phyloP scores from a whole-genome alignment of 1,140 invertebrate species.

The Apis dorsata region DNA sequence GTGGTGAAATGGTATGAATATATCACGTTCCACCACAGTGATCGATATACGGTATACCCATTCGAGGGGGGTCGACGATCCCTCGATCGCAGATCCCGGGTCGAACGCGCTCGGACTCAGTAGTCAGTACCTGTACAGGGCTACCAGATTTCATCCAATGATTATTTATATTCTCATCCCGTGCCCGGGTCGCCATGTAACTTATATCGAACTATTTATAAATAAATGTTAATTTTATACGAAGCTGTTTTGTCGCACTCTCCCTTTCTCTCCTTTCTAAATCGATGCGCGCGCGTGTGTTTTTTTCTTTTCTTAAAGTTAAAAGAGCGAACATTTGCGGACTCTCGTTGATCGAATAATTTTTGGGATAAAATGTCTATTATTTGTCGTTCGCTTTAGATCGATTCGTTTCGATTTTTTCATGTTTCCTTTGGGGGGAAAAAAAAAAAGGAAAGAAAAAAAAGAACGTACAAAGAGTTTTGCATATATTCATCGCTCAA shows the following conservation, averaged over 20 bases:
- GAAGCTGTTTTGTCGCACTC: background rate
- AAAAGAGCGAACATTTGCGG: too few relatives aligned
- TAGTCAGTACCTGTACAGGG: slow-evolving; percentile 74
- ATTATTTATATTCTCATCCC: slow-evolving; percentile 74
- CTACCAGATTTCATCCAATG: slow-evolving; percentile 74
- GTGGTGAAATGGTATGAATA: too few relatives aligned
- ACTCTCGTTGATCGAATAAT: too few relatives aligned
- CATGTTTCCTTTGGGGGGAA: too few relatives aligned
- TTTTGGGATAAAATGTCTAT: too few relatives aligned
- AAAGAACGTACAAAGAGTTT: too few relatives aligned
- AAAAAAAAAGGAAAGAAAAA: too few relatives aligned
- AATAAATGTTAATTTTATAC: slow-evolving; percentile 78
- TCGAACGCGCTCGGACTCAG: slow-evolving; percentile 61
- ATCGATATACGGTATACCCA: too few relatives aligned
- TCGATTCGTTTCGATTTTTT: too few relatives aligned
- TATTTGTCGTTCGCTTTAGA: too few relatives aligned
- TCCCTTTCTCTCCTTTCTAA: background rate
- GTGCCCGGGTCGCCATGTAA: slow-evolving; percentile 73
- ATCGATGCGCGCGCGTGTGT: background rate
- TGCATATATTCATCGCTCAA: too few relatives aligned
- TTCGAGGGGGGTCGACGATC: slow-evolving; percentile 36
- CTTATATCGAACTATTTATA: slow-evolving; percentile 80
- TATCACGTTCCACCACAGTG: background rate
- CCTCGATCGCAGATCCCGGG: slow-evolving; percentile 25
- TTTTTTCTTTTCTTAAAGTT: background rate